phyloP scores from a whole-genome alignment of 2,888 invertebrate genomes.

The Drosophila macrothrix region DNA sequence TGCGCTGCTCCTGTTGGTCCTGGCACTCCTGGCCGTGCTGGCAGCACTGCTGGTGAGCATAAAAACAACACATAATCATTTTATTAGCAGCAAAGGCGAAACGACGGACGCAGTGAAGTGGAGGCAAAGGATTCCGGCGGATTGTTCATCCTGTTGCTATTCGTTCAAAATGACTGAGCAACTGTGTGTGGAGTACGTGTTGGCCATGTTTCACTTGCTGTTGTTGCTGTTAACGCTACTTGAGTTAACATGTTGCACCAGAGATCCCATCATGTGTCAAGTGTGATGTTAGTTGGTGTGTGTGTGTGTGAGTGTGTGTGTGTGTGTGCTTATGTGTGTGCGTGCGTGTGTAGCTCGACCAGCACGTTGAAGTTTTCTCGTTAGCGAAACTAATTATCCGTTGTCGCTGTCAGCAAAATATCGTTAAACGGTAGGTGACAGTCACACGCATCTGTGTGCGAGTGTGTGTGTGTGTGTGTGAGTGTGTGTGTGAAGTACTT shows the following conservation, averaged over 20 bases:
- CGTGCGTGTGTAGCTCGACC: slow-evolving; percentile 35
- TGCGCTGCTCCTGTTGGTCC: slow-evolving; percentile 15
- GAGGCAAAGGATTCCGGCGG: slow-evolving; percentile 56
- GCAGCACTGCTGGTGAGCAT: slow-evolving; percentile 48
- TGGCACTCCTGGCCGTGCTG: slow-evolving; percentile 1
- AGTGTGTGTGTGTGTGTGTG: neutral
- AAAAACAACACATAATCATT: slow-evolving; percentile 79
- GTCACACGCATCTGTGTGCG: slow-evolving; percentile 49
- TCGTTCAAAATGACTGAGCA: slow-evolving; percentile 48
- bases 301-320: slow-evolving; percentile 13
- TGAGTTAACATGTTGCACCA: slow-evolving; percentile 78
- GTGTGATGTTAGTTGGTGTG: slow-evolving; percentile 34
- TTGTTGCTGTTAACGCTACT: slow-evolving; percentile 59
- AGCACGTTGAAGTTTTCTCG: slow-evolving; percentile 82
- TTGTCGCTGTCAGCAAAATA: slow-evolving; percentile 82
- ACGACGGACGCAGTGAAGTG: slow-evolving; percentile 55
- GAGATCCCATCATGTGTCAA: slow-evolving; percentile 64
- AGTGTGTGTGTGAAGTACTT: slow-evolving; percentile 8
- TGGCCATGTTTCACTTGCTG: slow-evolving; percentile 46
- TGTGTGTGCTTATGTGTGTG: slow-evolving; percentile 6
- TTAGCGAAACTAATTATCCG: slow-evolving; percentile 83
- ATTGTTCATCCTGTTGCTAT: slow-evolving; percentile 67
- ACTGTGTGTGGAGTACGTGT: slow-evolving; percentile 48
- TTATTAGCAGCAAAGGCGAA: slow-evolving; percentile 70
- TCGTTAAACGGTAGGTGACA: slow-evolving; percentile 79